A percentile compares a stretch with the other conserved stretches of the same genome.
phyloP scores from a whole-genome alignment of 2,797 vertebrate genomes.

The Diglossa cyanea region DNA sequence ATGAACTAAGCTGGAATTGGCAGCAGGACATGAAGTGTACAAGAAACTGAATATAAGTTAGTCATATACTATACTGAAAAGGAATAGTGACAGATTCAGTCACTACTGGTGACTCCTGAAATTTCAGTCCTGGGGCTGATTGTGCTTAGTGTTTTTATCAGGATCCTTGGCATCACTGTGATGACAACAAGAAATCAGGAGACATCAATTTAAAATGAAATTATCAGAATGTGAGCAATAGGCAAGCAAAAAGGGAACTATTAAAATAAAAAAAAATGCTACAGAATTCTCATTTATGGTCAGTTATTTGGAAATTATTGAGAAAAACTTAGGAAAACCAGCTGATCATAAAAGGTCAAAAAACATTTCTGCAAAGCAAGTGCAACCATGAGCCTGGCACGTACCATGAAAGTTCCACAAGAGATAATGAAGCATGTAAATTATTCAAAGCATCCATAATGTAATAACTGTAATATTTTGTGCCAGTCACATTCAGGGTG shows the following conservation, averaged over 20 bases:
- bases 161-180: background rate
- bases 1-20: background rate
- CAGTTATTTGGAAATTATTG: background rate
- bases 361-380: background rate
- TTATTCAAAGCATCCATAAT: background rate
- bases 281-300: background rate
- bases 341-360: background rate
- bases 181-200: background rate
- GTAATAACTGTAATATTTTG: background rate
- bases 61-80: background rate
- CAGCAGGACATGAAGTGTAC: background rate
- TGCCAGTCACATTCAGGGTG: background rate
- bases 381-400: background rate
- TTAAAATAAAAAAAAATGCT: background rate
- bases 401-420: background rate
- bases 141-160: background rate
- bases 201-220: background rate
- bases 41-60: background rate
- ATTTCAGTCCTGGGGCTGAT: background rate
- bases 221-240: background rate
- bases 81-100: background rate
- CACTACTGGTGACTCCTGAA: background rate
- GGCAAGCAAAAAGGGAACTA: background rate
- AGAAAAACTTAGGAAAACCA: background rate
- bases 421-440: background rate